A percentile compares a stretch with the other conserved stretches of the same genome.
phyloP scores from a whole-genome alignment of 2,888 invertebrate species.

The Pimpla rufipes region DNA sequence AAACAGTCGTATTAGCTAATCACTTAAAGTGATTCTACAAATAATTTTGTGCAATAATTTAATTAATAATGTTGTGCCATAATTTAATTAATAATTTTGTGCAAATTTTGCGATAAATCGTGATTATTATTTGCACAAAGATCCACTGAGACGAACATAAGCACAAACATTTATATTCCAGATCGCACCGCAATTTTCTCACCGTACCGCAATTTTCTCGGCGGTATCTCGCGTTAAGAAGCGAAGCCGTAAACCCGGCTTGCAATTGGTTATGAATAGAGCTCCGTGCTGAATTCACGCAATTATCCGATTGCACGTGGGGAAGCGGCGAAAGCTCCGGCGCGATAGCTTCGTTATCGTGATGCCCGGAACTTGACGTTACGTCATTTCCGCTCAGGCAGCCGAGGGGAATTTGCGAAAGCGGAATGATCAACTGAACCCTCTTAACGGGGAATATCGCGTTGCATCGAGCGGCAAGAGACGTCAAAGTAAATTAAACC shows the following conservation, averaged over 20 bases:
- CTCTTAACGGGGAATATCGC: conserved; percentile 39
- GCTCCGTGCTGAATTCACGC: background rate
- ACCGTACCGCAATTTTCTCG: no score
- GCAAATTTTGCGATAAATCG: no score
- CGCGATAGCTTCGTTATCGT: conserved; percentile 52
- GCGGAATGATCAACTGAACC: conserved; percentile 3
- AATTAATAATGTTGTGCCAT: no score
- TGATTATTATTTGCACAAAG: no score
- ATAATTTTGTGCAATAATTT: no score
- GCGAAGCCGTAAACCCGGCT: background rate
- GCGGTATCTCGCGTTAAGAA: no score
- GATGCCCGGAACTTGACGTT: conserved; percentile 12
- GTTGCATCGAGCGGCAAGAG: conserved; percentile 37
- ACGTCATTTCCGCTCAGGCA: conserved; percentile 59
- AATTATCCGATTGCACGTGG: conserved; percentile 34
- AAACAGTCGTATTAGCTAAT: no score
- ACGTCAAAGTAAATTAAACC: conserved; percentile 46
- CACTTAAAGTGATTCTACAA: no score
- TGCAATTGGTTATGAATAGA: background rate
- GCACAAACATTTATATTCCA: no score
- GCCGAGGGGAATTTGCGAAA: conserved; percentile 37
- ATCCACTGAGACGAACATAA: no score
- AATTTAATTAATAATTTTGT: no score
- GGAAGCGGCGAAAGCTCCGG: conserved; percentile 29
- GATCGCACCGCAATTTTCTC: no score